Evolutionary conservation across 2,797 vertebrate genomes (phyloP).

Genomic region (Miichthys miiuy): DNA sequence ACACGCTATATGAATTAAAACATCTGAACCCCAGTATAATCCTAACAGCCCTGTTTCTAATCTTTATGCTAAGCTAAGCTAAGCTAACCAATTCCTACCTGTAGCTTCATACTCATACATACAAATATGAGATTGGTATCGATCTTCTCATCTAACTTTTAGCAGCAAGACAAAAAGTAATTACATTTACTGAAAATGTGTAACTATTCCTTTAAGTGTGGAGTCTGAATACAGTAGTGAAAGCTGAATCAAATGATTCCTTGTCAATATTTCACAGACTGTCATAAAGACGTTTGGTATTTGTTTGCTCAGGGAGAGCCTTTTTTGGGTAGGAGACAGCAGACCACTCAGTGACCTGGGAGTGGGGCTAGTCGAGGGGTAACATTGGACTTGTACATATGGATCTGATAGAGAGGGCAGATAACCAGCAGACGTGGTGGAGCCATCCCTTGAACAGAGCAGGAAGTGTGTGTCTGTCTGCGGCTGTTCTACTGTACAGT

Average conservation of each 20-base stretch:
- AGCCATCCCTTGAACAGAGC: slow-evolving; percentile 82
- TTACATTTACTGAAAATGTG: not conserved
- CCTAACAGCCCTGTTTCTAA: not conserved
- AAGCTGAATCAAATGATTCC: not conserved
- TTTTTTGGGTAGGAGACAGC: slow-evolving; percentile 25
- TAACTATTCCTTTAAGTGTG: not conserved
- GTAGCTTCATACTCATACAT: not conserved
- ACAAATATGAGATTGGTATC: not conserved
- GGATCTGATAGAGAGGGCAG: slow-evolving; percentile 86
- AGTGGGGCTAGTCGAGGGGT: slow-evolving; percentile 44
- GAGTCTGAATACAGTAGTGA: not conserved
- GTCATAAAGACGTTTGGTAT: slow-evolving; percentile 29
- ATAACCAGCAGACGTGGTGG: slow-evolving; percentile 85
- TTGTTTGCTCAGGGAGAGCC: not conserved
- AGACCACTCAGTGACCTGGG: slow-evolving; percentile 52
- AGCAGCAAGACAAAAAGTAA: not conserved
- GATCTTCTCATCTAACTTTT: not conserved
- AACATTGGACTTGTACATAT: slow-evolving; percentile 77
- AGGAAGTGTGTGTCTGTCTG: slow-evolving; percentile 82
- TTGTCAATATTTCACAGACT: slow-evolving; percentile 4
- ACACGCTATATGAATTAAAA: no score
- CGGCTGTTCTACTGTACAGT: slow-evolving; percentile 68
- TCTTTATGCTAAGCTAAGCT: not conserved
- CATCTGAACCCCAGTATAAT: no score
- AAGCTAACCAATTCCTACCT: not conserved